A percentile compares a stretch with the other conserved stretches of the same genome.
Evolutionary conservation across 1,140 invertebrate species (phyloP).

Genomic region (Whitmania pigra): DNA sequence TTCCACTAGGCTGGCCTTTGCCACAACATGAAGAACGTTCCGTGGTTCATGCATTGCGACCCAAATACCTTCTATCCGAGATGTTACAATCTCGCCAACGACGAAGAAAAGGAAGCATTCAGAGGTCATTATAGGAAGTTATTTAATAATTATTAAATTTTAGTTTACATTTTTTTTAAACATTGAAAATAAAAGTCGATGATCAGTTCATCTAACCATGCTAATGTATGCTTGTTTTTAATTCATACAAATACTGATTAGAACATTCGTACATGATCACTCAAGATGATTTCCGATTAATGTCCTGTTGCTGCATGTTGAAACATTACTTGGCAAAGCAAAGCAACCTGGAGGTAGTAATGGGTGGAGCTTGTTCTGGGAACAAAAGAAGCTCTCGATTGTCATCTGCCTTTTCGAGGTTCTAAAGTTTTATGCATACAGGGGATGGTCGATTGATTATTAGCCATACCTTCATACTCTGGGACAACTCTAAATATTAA

Average conservation of each 20-base stretch:
- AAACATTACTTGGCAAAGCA: neutral
- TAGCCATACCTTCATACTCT: too few species aligned
- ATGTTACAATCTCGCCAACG: constrained; percentile 53
- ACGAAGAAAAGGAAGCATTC: constrained; percentile 68
- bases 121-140: constrained; percentile 34
- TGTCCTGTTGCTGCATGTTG: neutral
- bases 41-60: constrained; percentile 68
- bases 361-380: neutral
- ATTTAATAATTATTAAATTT: neutral
- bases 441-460: too few species aligned
- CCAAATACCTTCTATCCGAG: constrained; percentile 64
- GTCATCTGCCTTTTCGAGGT: neutral
- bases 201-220: too few species aligned
- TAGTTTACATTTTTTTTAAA: neutral
- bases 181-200: too few species aligned
- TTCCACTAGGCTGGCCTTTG: constrained; percentile 48
- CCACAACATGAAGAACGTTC: constrained; percentile 61
- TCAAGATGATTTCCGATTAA: neutral
- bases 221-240: too few species aligned
- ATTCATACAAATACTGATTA: too few species aligned
- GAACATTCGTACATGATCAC: neutral
- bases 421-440: neutral
- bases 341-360: neutral
- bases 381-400: neutral
- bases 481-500: too few species aligned